Evolutionary conservation across 2,888 invertebrate species (phyloP).

Genomic region (Ornithoptera priamus): DNA sequence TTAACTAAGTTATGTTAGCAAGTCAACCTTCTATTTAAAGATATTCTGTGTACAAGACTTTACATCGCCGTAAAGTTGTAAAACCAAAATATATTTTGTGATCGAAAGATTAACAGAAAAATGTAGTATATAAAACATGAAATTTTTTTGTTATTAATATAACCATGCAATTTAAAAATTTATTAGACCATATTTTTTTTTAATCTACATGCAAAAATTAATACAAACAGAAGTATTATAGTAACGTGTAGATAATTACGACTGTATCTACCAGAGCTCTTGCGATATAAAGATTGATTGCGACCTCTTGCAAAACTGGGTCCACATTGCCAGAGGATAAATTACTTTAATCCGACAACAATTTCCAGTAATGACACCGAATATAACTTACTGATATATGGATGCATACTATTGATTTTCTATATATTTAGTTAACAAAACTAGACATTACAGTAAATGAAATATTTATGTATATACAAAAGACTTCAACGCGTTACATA

Average conservation of each 20-base stretch:
- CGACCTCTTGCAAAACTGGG: conserved; percentile 27
- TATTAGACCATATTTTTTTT: too few species aligned
- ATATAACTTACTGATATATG: conserved; percentile 14
- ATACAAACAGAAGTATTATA: neutral
- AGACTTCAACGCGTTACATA: conserved; percentile 25
- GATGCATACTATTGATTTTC: conserved; percentile 12
- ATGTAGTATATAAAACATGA: too few species aligned
- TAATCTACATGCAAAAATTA: neutral
- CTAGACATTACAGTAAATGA: neutral
- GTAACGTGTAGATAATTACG: conserved; percentile 2
- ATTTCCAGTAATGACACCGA: conserved; percentile 17
- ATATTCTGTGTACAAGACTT: too few species aligned
- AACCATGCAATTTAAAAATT: too few species aligned
- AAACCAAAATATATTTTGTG: too few species aligned
- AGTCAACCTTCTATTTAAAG: too few species aligned
- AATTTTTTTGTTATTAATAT: too few species aligned
- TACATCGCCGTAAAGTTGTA: too few species aligned
- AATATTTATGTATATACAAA: conserved; percentile 12
- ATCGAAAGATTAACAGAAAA: too few species aligned
- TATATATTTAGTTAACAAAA: conserved; percentile 5
- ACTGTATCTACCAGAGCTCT: conserved; percentile 16
- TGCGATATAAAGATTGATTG: conserved; percentile 28
- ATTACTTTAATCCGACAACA: conserved; percentile 27
- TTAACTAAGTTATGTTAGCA: too few species aligned
- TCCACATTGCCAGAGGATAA: conserved; percentile 17